Evolutionary conservation across 2,888 invertebrate species (phyloP).

Genomic region (Eretmocerus hayati): DNA sequence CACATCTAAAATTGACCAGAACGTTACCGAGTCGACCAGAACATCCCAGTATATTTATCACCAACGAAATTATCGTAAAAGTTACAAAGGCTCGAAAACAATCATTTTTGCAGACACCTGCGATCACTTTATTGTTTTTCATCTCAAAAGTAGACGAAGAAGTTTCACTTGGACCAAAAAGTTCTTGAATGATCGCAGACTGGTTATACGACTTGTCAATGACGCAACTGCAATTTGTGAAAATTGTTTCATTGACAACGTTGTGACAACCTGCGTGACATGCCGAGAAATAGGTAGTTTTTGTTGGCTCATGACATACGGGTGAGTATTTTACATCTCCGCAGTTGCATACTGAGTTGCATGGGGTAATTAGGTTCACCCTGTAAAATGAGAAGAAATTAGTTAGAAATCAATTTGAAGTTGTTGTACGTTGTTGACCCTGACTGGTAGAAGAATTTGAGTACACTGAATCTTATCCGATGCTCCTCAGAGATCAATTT

Average conservation of each 20-base stretch:
- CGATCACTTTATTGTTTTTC: conserved; percentile 27
- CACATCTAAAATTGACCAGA: conserved; percentile 59
- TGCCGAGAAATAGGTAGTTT: conserved; percentile 61
- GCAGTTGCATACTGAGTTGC: conserved; percentile 58
- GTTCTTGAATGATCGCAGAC: background rate
- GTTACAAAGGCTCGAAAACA: conserved; percentile 43
- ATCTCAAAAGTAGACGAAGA: conserved; percentile 4
- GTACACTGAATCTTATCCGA: too few species aligned
- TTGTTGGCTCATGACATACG: conserved; percentile 54
- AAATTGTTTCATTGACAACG: conserved; percentile 36
- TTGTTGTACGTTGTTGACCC: too few species aligned
- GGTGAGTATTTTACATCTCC: conserved; percentile 56
- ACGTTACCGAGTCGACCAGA: conserved; percentile 63
- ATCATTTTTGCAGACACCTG: conserved; percentile 42
- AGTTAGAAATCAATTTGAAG: too few species aligned
- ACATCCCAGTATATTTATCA: conserved; percentile 56
- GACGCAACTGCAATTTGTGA: conserved; percentile 37
- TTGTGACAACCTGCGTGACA: conserved; percentile 65
- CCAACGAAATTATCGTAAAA: conserved; percentile 49
- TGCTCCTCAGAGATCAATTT: too few species aligned
- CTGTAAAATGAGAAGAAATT: conserved; percentile 33
- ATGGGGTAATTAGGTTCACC: conserved; percentile 50
- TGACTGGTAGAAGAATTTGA: too few species aligned
- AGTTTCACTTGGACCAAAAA: background rate
- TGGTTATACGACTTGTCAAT: background rate